Percentiles rank a stretch among this genome's conserved stretches.
Evolutionary conservation across 2,797 vertebrate species (phyloP).

Genomic region (Choloepus didactylus): DNA sequence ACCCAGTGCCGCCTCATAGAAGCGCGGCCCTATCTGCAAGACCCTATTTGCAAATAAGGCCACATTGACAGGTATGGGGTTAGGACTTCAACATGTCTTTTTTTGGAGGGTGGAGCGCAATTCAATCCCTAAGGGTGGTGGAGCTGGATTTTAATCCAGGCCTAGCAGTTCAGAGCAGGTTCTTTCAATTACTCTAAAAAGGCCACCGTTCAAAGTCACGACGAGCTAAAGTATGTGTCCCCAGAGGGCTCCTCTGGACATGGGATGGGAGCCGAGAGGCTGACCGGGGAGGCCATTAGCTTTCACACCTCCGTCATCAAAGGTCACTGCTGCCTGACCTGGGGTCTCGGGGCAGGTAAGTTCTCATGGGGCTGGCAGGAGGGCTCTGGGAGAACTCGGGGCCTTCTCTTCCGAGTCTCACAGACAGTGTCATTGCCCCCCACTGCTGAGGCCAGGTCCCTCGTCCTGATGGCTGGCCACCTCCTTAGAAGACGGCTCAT

Average conservation of each 20-base stretch:
- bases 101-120: too few species aligned
- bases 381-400: not conserved
- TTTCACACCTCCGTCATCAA: not conserved
- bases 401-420: not conserved
- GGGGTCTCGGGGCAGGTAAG: not conserved
- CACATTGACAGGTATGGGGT: too few species aligned
- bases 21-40: too few species aligned
- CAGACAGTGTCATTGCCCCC: fast-evolving
- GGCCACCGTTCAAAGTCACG: not conserved
- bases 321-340: not conserved
- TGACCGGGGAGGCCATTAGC: not conserved
- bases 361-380: not conserved
- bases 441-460: fast-evolving
- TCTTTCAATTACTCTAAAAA: not conserved
- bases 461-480: not conserved
- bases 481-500: too few species aligned
- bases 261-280: not conserved
- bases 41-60: too few species aligned
- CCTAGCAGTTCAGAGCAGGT: not conserved
- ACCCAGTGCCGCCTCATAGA: too few species aligned
- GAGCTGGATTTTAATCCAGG: not conserved
- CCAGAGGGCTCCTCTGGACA: too few species aligned
- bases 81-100: too few species aligned
- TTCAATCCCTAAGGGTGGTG: not conserved
- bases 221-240: fast-evolving